Evolutionary conservation across 2,888 invertebrate genomes (phyloP).

Genomic region (Macaria notata): DNA sequence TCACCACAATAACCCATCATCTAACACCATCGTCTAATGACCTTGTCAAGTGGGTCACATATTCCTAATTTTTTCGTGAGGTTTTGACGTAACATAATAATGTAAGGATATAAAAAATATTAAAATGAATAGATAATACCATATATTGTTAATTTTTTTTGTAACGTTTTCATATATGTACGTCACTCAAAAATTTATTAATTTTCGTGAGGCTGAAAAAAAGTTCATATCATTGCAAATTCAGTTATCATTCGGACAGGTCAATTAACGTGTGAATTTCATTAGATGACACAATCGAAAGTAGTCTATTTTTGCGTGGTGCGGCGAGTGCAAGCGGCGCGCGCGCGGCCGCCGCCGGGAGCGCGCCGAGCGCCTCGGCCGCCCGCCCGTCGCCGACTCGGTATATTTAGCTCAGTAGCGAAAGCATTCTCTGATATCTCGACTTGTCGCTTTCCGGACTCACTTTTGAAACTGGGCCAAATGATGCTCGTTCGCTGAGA

Average conservation of each 20-base stretch:
- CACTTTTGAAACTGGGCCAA: conserved; percentile 82
- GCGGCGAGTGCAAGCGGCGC: conserved; percentile 31
- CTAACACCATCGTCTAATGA: conserved; percentile 14
- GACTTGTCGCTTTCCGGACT: conserved; percentile 75
- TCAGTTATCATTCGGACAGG: conserved; percentile 30
- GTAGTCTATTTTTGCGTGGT: conserved; percentile 61
- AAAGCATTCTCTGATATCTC: conserved; percentile 77
- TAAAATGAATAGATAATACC: neutral
- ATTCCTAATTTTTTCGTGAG: neutral
- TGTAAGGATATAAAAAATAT: no score
- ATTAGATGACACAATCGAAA: conserved; percentile 32
- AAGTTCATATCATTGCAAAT: conserved; percentile 10
- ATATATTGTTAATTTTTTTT: no score
- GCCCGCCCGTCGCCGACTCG: no score
- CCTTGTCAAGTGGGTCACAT: conserved; percentile 2
- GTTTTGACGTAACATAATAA: no score
- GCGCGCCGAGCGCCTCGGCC: conserved; percentile 38
- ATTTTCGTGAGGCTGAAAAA: neutral
- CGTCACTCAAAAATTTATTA: no score
- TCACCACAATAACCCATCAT: neutral
- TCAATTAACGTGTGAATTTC: conserved; percentile 23
- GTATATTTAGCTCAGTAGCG: conserved; percentile 74
- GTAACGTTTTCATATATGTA: no score
- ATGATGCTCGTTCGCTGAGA: conserved; percentile 75
- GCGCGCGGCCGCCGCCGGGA: conserved; percentile 29